Evolutionary conservation across 2,113 vertebrate species (phyloP).

Genomic region (Myxocyprinus asiaticus): DNA sequence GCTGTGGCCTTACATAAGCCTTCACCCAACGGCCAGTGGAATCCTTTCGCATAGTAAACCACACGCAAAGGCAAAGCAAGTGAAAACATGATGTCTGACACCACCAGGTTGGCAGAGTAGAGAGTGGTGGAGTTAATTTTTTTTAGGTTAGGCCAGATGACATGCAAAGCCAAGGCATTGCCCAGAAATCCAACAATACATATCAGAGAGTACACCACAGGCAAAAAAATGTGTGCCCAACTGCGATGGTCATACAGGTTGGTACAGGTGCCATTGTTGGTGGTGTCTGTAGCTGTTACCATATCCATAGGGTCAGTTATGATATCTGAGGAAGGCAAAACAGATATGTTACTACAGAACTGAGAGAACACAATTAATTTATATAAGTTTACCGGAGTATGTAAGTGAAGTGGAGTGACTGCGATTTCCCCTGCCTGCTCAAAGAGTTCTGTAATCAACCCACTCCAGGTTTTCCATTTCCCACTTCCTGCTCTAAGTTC

Average conservation of each 20-base stretch:
- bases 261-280: constrained; percentile 63
- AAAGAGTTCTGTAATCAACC: too few relatives aligned
- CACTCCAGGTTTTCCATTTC: too few relatives aligned
- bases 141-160: constrained; percentile 89
- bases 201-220: constrained; percentile 81
- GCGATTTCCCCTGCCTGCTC: too few relatives aligned
- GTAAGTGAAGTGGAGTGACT: too few relatives aligned
- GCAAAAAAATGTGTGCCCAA: constrained; percentile 81
- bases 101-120: constrained; percentile 91
- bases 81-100: constrained; percentile 92
- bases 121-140: constrained; percentile 97
- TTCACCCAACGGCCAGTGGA: constrained; percentile 89
- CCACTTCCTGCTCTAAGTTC: too few relatives aligned
- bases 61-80: constrained; percentile 85
- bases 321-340: constrained; percentile 5
- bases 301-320: not conserved
- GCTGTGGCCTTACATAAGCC: constrained; percentile 79
- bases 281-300: constrained; percentile 27
- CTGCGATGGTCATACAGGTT: constrained; percentile 84
- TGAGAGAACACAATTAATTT: not conserved
- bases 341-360: not conserved
- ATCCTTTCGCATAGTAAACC: constrained; percentile 85
- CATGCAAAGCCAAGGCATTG: constrained; percentile 84
- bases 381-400: too few relatives aligned
- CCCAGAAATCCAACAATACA: constrained; percentile 85